These are phyloP conservation scores for Chironomus striatipennis DNA, from an alignment of 1,140 invertebrate genomes.

Conservation along the genomic window DNA sequence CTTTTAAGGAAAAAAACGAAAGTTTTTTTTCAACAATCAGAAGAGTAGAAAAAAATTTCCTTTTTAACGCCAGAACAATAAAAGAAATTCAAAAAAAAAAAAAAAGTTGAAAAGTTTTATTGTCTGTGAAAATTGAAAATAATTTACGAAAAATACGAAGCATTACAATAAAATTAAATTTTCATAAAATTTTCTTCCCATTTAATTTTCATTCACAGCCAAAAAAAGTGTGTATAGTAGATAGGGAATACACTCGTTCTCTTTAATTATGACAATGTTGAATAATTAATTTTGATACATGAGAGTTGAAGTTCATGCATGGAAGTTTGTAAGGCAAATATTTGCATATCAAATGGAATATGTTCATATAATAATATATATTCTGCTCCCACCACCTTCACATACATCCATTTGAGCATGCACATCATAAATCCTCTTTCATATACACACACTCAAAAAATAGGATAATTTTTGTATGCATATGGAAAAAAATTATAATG, in stretches of 20 bases:
- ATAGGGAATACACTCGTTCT: not conserved
- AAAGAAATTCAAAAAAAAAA: not conserved
- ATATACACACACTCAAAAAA: not conserved
- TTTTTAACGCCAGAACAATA: not conserved
- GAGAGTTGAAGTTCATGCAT: constrained; percentile 3
- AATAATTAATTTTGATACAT: constrained; percentile 22
- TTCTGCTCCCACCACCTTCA: too few species aligned
- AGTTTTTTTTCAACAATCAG: constrained; percentile 8
- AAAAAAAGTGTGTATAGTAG: not conserved
- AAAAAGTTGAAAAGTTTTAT: constrained; percentile 17
- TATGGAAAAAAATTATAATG: not conserved
- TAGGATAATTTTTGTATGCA: not conserved
- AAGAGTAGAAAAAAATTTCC: not conserved
- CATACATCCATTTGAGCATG: not conserved
- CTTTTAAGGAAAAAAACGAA: not conserved
- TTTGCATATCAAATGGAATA: constrained; percentile 18
- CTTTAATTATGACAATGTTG: constrained; percentile 22
- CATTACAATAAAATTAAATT: constrained; percentile 24
- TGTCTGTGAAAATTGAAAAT: constrained; percentile 20
- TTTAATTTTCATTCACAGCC: constrained; percentile 4
- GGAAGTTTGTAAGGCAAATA: constrained; percentile 17
- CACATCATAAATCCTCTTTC: not conserved
- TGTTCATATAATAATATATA: not conserved
- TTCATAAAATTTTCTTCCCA: not conserved
- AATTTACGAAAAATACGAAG: constrained; percentile 3